These are phyloP conservation scores for Buathra laborator DNA, from an alignment of 2,888 invertebrate species.

Conservation along the genomic window DNA sequence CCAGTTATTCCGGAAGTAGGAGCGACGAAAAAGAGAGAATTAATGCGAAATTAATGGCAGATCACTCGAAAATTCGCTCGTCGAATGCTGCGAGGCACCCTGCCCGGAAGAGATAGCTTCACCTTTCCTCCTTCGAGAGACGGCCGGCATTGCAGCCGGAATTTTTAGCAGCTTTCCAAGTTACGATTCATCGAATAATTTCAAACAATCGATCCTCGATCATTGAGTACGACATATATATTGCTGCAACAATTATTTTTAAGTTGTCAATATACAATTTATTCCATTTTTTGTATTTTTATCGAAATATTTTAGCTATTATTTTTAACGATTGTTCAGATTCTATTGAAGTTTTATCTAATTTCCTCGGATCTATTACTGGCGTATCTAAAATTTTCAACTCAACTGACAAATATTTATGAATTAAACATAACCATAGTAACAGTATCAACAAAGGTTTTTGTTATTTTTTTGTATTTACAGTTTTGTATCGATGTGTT, in stretches of 20 bases:
- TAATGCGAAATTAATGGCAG: conserved; percentile 33
- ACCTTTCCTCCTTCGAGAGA: conserved; percentile 15
- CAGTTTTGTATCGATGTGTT: too few species aligned
- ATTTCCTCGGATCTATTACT: too few species aligned
- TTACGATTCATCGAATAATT: conserved; percentile 6
- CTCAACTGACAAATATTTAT: too few species aligned
- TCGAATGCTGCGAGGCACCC: conserved; percentile 23
- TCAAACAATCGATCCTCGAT: conserved; percentile 33
- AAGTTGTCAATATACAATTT: background rate
- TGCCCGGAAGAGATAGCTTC: conserved; percentile 17
- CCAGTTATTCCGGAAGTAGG: background rate
- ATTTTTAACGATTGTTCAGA: too few species aligned
- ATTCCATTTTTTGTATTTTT: too few species aligned
- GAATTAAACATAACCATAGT: too few species aligned
- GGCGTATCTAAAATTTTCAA: too few species aligned
- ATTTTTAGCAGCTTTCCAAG: background rate
- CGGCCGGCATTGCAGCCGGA: conserved; percentile 2
- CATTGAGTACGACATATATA: background rate
- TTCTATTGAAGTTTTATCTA: too few species aligned
- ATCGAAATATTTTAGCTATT: too few species aligned
- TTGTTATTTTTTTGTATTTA: too few species aligned
- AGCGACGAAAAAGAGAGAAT: background rate
- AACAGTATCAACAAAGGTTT: too few species aligned
- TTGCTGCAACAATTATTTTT: background rate
- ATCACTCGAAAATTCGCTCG: conserved; percentile 24